These are phyloP conservation scores for Brachyalestes nurse DNA, from an alignment of 2,797 vertebrate species.

Conservation along the genomic window DNA sequence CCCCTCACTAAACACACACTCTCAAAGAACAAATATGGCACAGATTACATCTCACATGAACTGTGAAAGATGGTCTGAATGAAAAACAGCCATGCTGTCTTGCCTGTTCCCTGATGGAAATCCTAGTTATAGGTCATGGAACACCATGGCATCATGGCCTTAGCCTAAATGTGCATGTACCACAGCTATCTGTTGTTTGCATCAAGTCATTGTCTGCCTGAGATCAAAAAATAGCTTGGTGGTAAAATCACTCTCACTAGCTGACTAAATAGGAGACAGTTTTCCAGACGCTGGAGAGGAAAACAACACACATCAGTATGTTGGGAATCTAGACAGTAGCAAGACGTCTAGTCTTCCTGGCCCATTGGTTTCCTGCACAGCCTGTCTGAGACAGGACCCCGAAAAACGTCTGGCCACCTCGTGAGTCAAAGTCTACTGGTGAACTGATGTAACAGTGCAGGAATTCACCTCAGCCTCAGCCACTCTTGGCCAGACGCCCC, in stretches of 20 bases:
- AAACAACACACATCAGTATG: slow-evolving; percentile 53
- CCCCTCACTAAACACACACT: background rate
- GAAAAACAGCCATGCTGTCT: background rate
- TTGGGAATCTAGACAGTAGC: slow-evolving; percentile 60
- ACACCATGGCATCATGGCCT: background rate
- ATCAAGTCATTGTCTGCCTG: slow-evolving; percentile 35
- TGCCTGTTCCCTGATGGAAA: background rate
- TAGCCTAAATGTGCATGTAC: background rate
- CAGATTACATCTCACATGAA: background rate
- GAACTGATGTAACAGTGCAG: slow-evolving; percentile 64
- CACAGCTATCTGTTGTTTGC: slow-evolving; percentile 22
- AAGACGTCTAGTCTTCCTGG: slow-evolving; percentile 46
- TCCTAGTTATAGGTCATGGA: background rate
- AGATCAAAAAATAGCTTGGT: slow-evolving; percentile 29
- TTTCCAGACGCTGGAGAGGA: slow-evolving; percentile 44
- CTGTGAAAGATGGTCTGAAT: background rate
- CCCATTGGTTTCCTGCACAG: slow-evolving; percentile 59
- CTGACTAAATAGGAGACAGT: slow-evolving; percentile 26
- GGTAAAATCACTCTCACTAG: slow-evolving; percentile 35
- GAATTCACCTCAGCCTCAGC: slow-evolving; percentile 60
- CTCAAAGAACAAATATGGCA: background rate
- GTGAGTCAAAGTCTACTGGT: slow-evolving; percentile 65
- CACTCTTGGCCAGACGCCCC: slow-evolving; percentile 47
- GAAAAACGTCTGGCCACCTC: slow-evolving; percentile 57
- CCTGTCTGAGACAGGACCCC: slow-evolving; percentile 59